A percentile compares a stretch with the other conserved stretches of the same genome.
Evolutionary conservation across 2,888 invertebrate species (phyloP).

Genomic region (Lasioglossum villosulum): DNA sequence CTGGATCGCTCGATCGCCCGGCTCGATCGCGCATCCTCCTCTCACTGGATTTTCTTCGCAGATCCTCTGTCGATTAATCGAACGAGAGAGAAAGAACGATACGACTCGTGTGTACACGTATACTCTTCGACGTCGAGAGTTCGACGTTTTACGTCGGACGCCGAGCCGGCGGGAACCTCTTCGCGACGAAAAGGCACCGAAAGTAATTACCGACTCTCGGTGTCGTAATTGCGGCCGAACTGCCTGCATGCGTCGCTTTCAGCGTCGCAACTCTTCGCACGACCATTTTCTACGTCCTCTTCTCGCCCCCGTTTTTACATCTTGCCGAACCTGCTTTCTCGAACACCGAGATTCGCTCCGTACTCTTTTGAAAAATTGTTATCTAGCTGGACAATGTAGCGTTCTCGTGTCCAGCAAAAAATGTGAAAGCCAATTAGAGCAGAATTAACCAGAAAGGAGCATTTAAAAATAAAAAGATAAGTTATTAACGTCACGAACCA

Average conservation of each 20-base stretch:
- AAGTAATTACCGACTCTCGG: constrained; percentile 56
- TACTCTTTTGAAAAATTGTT: not conserved
- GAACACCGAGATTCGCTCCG: constrained; percentile 26
- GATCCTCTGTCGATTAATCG: constrained; percentile 44
- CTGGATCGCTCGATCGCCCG: not conserved
- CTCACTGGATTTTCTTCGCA: constrained; percentile 39
- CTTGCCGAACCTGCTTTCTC: constrained; percentile 24
- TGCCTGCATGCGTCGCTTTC: constrained; percentile 22
- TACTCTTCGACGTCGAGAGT: not conserved
- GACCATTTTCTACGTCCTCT: constrained; percentile 37
- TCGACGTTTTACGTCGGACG: constrained; percentile 26
- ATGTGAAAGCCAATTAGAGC: not conserved
- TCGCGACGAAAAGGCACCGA: constrained; percentile 51
- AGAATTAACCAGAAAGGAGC: not conserved
- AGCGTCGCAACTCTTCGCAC: constrained; percentile 15
- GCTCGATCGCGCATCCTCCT: not conserved
- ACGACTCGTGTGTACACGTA: not conserved
- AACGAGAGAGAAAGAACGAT: not conserved
- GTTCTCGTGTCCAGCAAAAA: not conserved
- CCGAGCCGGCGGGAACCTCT: constrained; percentile 7
- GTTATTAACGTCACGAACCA: not conserved
- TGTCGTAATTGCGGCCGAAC: constrained; percentile 57
- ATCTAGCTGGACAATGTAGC: too few relatives aligned
- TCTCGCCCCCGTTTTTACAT: constrained; percentile 14
- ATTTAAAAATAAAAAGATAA: not conserved